phyloP scores from a whole-genome alignment of 2,888 invertebrate species.

The Pedicia rivosa region DNA sequence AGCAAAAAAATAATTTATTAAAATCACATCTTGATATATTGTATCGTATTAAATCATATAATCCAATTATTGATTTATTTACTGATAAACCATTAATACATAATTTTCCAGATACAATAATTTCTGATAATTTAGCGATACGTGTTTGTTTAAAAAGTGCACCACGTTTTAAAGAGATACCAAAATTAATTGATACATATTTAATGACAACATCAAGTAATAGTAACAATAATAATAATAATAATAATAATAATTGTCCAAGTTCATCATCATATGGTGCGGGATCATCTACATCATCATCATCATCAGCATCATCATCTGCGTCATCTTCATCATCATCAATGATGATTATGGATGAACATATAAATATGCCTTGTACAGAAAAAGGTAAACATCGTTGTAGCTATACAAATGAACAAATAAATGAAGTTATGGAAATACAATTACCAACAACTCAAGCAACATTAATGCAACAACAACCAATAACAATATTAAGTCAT shows the following conservation, averaged over 20 bases:
- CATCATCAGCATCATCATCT: too few species aligned
- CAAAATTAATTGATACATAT: slow-evolving; percentile 27
- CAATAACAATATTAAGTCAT: slow-evolving; percentile 16
- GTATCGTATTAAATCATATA: slow-evolving; percentile 27
- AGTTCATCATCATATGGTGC: background rate
- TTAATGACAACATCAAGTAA: background rate
- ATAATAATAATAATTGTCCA: background rate
- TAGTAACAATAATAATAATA: slow-evolving; percentile 3
- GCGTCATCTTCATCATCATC: background rate
- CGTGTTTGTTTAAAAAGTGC: slow-evolving; percentile 45
- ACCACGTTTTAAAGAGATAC: slow-evolving; percentile 59
- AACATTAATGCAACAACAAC: slow-evolving; percentile 16
- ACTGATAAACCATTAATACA: slow-evolving; percentile 28
- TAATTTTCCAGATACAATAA: slow-evolving; percentile 29
- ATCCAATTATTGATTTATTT: slow-evolving; percentile 26
- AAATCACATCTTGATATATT: slow-evolving; percentile 28
- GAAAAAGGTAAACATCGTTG: slow-evolving; percentile 64
- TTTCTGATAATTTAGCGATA: slow-evolving; percentile 26
- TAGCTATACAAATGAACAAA: slow-evolving; percentile 29
- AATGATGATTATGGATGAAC: too few species aligned
- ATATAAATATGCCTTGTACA: too few species aligned
- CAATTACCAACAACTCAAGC: background rate
- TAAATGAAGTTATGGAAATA: slow-evolving; percentile 19
- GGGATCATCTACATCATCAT: too few species aligned
- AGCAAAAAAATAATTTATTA: background rate